A percentile compares a stretch with the other conserved stretches of the same genome.
These are phyloP conservation scores for Allobates femoralis DNA, from an alignment of 2,797 vertebrate species.

Conservation along the genomic window DNA sequence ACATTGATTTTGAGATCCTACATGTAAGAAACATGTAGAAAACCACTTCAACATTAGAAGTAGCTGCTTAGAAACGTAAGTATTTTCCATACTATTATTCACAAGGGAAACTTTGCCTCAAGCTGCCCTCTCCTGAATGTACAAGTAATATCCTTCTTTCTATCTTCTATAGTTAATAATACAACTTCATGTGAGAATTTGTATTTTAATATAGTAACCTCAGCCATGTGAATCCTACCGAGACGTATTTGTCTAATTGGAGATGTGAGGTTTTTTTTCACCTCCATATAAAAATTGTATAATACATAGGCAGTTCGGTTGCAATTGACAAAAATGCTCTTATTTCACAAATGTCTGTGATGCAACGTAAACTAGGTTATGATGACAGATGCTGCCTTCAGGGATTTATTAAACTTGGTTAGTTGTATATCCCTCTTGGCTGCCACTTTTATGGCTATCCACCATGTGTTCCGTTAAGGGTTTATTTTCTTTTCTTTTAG, in stretches of 20 bases:
- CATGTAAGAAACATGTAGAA: background rate
- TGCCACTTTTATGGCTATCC: background rate
- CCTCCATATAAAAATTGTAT: background rate
- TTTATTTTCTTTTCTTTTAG: too few species aligned
- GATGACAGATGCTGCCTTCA: background rate
- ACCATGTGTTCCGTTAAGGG: background rate
- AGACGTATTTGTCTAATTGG: background rate
- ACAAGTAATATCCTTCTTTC: constrained; percentile 25
- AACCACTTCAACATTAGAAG: background rate
- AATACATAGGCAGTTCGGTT: background rate
- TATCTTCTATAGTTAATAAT: background rate
- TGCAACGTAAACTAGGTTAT: background rate
- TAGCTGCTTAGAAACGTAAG: background rate
- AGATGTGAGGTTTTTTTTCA: background rate
- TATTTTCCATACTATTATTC: constrained; percentile 3
- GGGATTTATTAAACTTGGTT: background rate
- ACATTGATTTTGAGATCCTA: too few species aligned
- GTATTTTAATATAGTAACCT: background rate
- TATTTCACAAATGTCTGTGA: background rate
- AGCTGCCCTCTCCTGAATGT: background rate
- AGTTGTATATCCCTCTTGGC: background rate
- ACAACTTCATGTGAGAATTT: background rate
- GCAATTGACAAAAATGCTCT: background rate
- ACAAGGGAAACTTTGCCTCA: constrained; percentile 14
- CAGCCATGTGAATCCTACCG: background rate